Base-by-base conservation (phyloP, 92 coral and sea anemone genomes). In the Palythoa caribaeorum region DNA sequence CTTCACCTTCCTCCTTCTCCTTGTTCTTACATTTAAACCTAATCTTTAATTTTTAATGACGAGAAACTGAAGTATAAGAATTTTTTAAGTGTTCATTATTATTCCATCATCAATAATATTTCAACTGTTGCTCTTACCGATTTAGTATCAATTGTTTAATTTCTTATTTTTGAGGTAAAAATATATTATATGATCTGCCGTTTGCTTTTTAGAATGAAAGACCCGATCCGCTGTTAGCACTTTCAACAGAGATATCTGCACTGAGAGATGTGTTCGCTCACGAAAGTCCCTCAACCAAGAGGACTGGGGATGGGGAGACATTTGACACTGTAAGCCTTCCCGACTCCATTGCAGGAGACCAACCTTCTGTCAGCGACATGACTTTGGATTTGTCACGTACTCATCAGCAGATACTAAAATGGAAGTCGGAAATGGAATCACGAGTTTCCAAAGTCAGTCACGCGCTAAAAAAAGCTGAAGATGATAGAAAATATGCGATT, bases 381-480 rank as follows among this genome's bases (percentile, higher is more conserved):
- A 95, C 99, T 12, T 50, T 95, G 70, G 94, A 94, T 76, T 77
- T 97, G 76, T 97, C 99, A 9, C 97, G 91, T 51, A 85, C 95
- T 57, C 98, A 97, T 69, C 96, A 95, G 84, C 92, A 73, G 50
- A 91, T 96, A 44, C 85, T 97, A 54, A 92, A 88, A 79, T 97
- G 99, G 99, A 95, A 93, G 81, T 86, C 95, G 2, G 89, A 88
- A 20, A 75, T 91, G 74, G 93, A 91, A 50, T 79, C 94, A 3
- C 94, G 83, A 80, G 39, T 92, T 21, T 83, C 89, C 17, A 87
- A 84, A 78, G 89, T 94, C 39, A 76, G 76, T 20, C 91, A 87
- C 21, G 97, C 93, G 16, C 81, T 92, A 69, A 91, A 94, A 72
- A 93, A 92, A 77, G 94, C 96, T 17, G 90, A 88, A 37, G 97